Evolutionary conservation across 2,888 invertebrate genomes (phyloP), one percentile per base, ranked within the genome.

Genomic region (Oligia strigilis): DNA sequence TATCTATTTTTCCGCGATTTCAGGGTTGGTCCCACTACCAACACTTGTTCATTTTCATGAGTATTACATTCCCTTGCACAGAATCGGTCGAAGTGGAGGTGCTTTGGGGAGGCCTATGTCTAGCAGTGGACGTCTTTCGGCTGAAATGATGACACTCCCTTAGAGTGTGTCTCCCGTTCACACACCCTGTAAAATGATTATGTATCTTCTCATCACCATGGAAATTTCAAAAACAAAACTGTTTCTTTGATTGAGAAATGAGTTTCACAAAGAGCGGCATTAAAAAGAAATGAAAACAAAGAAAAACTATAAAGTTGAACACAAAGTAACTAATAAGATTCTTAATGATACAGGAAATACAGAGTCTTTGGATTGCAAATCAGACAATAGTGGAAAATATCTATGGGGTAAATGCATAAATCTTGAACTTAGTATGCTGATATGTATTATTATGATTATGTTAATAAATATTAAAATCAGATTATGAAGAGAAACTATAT

Each of bases 341-440:
- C 17, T 58, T 80, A 82, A 81, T 75, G 81, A 78, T 78, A 29
- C 52, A 85, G 75, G 73, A 84, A 78, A 84, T 85, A 73, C n/a
- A 85, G 70, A 62, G 43, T 52, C 69, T 58, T 77, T 29, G 65
- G 60, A 66, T 81, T 80, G 62, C 73, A 77, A 77, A 79, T 80
- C 70, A 55, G n/a, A 73, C 58, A 71, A 62, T 83, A 77, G 78
- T 73, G 72, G 83, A 86, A 82, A 83, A 83, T 77, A 86, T 86
- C 36, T 29, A 43, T n/a, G 23, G 36, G 36, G 40, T 62, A 36
- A 13, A 13, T 43, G 11, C 65, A 64, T 83, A 74, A 66, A 83
- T 83, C 71, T 83, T 82, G 23, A 81, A 60, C 36, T 46, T 36
- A n/a, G 74, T 46, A 65, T 62, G 60, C 66, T 1, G 2, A 14